Base-by-base conservation (phyloP, 2,113 vertebrate species). In the Thalassoma bifasciatum region DNA sequence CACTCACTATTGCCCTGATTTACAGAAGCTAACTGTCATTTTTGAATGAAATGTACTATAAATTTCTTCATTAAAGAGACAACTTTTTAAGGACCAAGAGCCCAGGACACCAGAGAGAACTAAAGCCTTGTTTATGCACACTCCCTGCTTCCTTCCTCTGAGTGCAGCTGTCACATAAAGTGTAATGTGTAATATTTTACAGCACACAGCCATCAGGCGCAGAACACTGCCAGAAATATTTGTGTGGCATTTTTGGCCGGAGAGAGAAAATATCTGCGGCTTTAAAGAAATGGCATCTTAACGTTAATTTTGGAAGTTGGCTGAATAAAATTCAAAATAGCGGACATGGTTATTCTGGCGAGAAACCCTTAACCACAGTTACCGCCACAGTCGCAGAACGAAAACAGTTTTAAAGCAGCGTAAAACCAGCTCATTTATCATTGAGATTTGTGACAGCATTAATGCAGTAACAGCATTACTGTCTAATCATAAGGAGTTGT, bases 161-260 rank as follows among this genome's bases (percentile, higher is more conserved):
- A 80, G 77, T 77, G 80, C 75, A 85, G 82, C 87, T 80, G 88
- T 85, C 83, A 89, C 66, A 81, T 61, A 46, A 21, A 58, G 50
- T 76, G 46, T 22, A 23, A 62, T 14, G 50, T 42, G 72, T 72
- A 77, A 87, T 85, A 78, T 76, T 82, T 86, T 72, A 80, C 72
- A 2, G 19, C 24, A 69, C 59, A 54, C 73, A 49, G 66, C 66
- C 66, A 72, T 89, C 71, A 83, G 53, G 77, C 49, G 64, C 44
- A 62, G 37, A 63, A 37, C 44, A 54, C 44, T 68, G 49, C 64
- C 8, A 72, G 58, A 26, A n/a, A 66, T 82, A 72, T 71, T 57
- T 58, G n/a, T 58, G 62, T 63, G 23, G 37, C 49, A 38, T 56
- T 30, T 72, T 75, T 82, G 62, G 19, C 52, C 4, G 1, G 22